A percentile compares a stretch with the other conserved stretches of the same genome.
Conservation (phyloP, 2,888 invertebrate species). For the Autographa gamma region DNA sequence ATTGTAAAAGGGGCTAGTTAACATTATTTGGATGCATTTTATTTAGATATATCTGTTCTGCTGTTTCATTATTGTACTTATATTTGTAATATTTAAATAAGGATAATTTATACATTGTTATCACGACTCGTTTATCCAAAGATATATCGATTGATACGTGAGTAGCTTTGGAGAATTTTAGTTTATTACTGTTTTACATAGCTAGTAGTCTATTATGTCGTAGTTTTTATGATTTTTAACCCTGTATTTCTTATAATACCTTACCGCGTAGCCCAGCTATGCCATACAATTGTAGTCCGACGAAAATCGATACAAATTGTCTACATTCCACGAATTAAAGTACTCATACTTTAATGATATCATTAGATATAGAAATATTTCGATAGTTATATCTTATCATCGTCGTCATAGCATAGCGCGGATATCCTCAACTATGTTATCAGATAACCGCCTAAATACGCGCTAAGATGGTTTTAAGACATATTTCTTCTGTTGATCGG, state of each 20-base stretch:
- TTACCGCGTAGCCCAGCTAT: not conserved
- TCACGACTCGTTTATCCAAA: not conserved
- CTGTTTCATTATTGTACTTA: not conserved
- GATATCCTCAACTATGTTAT: constrained; percentile 44
- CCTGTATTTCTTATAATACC: no score
- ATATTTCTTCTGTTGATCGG: constrained; percentile 20
- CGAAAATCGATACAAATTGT: not conserved
- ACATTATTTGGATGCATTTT: no score
- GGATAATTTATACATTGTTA: not conserved
- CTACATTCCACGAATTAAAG: constrained; percentile 5
- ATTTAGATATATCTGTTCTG: no score
- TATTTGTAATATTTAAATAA: not conserved
- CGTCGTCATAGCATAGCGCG: constrained; percentile 51
- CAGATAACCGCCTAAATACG: constrained; percentile 18
- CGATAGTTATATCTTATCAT: constrained; percentile 52
- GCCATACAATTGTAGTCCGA: not conserved
- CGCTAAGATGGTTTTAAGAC: constrained; percentile 23
- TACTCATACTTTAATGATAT: constrained; percentile 14
- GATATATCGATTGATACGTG: not conserved
- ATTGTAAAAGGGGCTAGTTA: no score
- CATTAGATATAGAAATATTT: constrained; percentile 43
- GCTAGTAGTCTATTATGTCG: no score
- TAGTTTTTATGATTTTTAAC: no score
- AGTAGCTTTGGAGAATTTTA: not conserved
- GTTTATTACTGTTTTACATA: no score